A percentile compares a stretch with the other conserved stretches of the same genome.
phyloP scores from a whole-genome alignment of 2,113 vertebrate genomes.

The Strix uralensis region DNA sequence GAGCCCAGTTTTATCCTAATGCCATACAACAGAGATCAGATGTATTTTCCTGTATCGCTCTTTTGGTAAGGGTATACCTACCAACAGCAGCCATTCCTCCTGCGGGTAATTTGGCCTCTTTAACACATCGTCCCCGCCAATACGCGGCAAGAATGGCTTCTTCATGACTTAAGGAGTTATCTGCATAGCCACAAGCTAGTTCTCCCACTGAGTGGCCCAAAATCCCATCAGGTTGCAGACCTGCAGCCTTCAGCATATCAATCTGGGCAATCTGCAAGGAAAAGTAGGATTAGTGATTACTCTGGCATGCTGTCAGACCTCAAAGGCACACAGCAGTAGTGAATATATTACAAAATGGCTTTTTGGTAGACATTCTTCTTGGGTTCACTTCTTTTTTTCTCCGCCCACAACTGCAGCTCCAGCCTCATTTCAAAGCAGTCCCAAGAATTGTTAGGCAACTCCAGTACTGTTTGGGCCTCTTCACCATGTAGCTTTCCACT shows the following conservation, averaged over 20 bases:
- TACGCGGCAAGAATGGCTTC: constrained; percentile 90
- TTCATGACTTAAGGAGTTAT: constrained; percentile 84
- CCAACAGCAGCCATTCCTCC: constrained; percentile 97
- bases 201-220: constrained; percentile 95
- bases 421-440: not conserved
- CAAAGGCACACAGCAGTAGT: not conserved
- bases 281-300: not conserved
- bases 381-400: not conserved
- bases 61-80: constrained; percentile 56
- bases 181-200: constrained; percentile 93
- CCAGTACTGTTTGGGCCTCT: not conserved
- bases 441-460: not conserved
- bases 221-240: constrained; percentile 89
- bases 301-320: not conserved
- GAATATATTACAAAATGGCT: not conserved
- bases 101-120: constrained; percentile 84
- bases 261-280: constrained; percentile 87
- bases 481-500: not conserved
- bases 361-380: not conserved
- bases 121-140: constrained; percentile 92
- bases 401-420: not conserved
- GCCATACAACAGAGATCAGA: not conserved
- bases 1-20: not conserved
- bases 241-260: constrained; percentile 85
- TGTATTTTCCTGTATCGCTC: not conserved